These are phyloP conservation scores for Parapristionchus giblindavisi DNA, from an alignment of 2,888 invertebrate genomes.

Conservation along the genomic window DNA sequence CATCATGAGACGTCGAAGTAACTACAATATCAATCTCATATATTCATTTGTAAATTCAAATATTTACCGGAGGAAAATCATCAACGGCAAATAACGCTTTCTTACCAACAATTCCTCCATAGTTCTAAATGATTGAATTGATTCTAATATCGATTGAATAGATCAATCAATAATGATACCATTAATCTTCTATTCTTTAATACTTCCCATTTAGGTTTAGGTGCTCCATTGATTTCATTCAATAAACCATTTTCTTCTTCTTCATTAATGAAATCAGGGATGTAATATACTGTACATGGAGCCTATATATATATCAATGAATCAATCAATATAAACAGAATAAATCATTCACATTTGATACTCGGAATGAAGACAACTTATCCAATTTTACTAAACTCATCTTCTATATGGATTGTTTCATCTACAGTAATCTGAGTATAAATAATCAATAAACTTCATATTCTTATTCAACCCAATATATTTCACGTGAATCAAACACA, in stretches of 20 bases:
- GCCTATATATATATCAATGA: conserved; percentile 43
- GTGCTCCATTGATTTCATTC: conserved; percentile 78
- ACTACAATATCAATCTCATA: not conserved
- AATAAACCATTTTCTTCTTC: conserved; percentile 75
- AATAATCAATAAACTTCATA: no score
- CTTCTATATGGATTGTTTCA: no score
- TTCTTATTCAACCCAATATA: not conserved
- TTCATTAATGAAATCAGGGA: conserved; percentile 62
- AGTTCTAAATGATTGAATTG: conserved; percentile 86
- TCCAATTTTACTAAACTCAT: not conserved
- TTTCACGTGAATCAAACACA: not conserved
- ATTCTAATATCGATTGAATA: conserved; percentile 58
- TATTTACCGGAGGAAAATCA: conserved; percentile 78
- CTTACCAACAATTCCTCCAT: conserved; percentile 91
- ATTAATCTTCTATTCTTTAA: conserved; percentile 71
- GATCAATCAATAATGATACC: not conserved
- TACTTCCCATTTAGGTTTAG: conserved; percentile 95
- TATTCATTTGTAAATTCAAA: not conserved
- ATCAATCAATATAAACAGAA: not conserved
- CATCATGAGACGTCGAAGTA: conserved; percentile 17
- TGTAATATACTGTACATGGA: conserved; percentile 61
- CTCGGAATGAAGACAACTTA: not conserved
- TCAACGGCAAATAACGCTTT: conserved; percentile 90
- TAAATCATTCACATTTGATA: conserved; percentile 1
- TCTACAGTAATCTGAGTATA: no score